Evolutionary conservation across 2,113 vertebrate species (phyloP), one percentile per base, ranked within the genome.

Genomic region (Gobius niger): DNA sequence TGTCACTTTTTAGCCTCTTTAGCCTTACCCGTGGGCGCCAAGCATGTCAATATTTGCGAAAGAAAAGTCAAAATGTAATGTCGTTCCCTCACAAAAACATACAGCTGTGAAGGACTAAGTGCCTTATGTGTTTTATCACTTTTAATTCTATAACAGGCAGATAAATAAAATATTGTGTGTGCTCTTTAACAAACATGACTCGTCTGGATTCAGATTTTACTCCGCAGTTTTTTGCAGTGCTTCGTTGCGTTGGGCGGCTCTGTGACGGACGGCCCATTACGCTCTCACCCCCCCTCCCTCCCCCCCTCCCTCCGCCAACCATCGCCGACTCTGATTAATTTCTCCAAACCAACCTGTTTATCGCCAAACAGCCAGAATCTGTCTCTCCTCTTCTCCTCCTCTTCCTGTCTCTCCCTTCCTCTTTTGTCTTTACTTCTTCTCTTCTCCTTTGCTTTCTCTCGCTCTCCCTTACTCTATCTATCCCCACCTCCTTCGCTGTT

Each of bases 261-360:
- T 77, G 16, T 80, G 83, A 86, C 75, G 63, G 81, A 80, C 77
- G 73, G 62, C 47, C 67, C 78, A 84, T 86, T 89, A 87, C 47
- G 5, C 47, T 49, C 47, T 47, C 47, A 13, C 47, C 3, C 47
- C 11, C 47, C 13, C 47, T 11, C 13, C 4, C 47, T 49, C 47
- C 5, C 47, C 4, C 51, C 16, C 51, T 53, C 51, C 16, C 63
- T 62, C 11, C 4, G 34, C n/a, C 52, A 7, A 11, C 50, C n/a
- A 44, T 42, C 13, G 12, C 44, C 6, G 14, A 18, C 73, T 76
- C 72, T 78, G 78, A 85, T 86, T 82, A 52, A 84, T 88, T 88
- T 76, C 73, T 75, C 72, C 75, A 84, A 63, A 76, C 63, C 14
- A 71, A 76, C 75, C 73, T 85, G 82, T 90, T 90, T 87, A 81